Base-by-base conservation (phyloP, 2,113 vertebrate species). In the Picathartes gymnocephalus region DNA sequence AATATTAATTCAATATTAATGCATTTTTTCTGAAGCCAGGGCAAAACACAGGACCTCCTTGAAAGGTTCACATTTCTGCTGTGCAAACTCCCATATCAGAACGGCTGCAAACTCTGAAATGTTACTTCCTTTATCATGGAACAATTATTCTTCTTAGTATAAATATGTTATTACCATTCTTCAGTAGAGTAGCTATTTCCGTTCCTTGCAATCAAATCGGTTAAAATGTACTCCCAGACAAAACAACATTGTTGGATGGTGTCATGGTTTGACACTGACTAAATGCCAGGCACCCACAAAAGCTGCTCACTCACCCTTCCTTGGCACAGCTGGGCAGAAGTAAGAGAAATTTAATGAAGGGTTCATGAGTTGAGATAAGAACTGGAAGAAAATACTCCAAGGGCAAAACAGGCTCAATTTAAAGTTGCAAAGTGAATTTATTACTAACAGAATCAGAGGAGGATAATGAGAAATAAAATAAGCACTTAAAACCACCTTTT, bases 111-210 rank as follows among this genome's bases (percentile, higher is more conserved):
- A 54, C 8, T 40, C 57, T 51, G 23, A 76, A 64, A 25, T 28
- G 2, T 56, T 6, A 3, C 3, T 2, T 13, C 2, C 13, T 69
- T 64, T 24, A 73, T 31, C 45, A 45, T 0, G 1, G 44, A 84
- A 54, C 6, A 58, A 21, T 3, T 24, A 66, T 70, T 53, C 7
- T 65, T 81, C 0, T 27, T 35, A 68, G 10, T 71, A 45, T 42
- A 24, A 71, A 25, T 40, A 45, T 24, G 7, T 13, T 35, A 28
- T 31, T 57, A 35, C 5, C 76, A 10, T 42, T n/a, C 37, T 24
- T 47, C 13, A 70, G 13, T 5, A 20, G 1, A 5, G 10, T 31
- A 22, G 8, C 77, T 91, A 42, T 50, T 72, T 69, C 24, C 6
- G 0, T 44, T 70, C 7, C 42, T 77, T 68, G 30, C 8, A 65